Percentiles rank a stretch among this genome's conserved stretches.
phyloP scores from a whole-genome alignment of 2,888 invertebrate genomes.

The Drosophila neutralis region DNA sequence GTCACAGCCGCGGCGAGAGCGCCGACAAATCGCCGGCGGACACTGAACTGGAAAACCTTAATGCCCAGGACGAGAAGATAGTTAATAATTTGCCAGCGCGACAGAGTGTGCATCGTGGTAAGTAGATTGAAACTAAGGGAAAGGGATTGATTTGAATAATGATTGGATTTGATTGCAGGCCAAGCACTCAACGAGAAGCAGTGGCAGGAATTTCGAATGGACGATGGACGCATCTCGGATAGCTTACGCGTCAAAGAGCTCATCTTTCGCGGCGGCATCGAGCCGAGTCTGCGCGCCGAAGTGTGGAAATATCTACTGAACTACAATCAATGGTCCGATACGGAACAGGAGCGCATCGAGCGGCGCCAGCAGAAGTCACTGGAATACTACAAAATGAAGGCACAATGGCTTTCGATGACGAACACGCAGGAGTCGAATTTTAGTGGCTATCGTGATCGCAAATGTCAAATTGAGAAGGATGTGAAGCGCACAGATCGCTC shows the following conservation, averaged over 20 bases:
- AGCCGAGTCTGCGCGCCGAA: slow-evolving; percentile 90
- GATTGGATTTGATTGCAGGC: slow-evolving; percentile 83
- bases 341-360: slow-evolving; percentile 89
- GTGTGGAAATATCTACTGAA: slow-evolving; percentile 98
- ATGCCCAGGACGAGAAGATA: slow-evolving; percentile 79
- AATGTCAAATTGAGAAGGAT: slow-evolving; percentile 98
- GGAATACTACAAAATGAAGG: slow-evolving; percentile 97
- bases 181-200: slow-evolving; percentile 90
- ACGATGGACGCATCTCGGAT: slow-evolving; percentile 92
- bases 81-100: slow-evolving; percentile 81
- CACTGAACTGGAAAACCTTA: slow-evolving; percentile 86
- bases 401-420: slow-evolving; percentile 97
- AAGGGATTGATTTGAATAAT: background rate
- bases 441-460: slow-evolving; percentile 94
- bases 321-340: slow-evolving; percentile 94
- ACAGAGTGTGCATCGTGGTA: slow-evolving; percentile 75
- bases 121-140: slow-evolving; percentile 13
- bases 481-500: slow-evolving; percentile 97
- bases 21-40: slow-evolving; percentile 87
- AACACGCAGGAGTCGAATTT: slow-evolving; percentile 94
- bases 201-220: slow-evolving; percentile 92
- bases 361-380: slow-evolving; percentile 90
- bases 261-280: slow-evolving; percentile 96
- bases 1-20: slow-evolving; percentile 75
- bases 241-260: slow-evolving; percentile 92